Evolutionary conservation across 2,113 vertebrate species (phyloP).

Genomic region (Corythaeola cristata): DNA sequence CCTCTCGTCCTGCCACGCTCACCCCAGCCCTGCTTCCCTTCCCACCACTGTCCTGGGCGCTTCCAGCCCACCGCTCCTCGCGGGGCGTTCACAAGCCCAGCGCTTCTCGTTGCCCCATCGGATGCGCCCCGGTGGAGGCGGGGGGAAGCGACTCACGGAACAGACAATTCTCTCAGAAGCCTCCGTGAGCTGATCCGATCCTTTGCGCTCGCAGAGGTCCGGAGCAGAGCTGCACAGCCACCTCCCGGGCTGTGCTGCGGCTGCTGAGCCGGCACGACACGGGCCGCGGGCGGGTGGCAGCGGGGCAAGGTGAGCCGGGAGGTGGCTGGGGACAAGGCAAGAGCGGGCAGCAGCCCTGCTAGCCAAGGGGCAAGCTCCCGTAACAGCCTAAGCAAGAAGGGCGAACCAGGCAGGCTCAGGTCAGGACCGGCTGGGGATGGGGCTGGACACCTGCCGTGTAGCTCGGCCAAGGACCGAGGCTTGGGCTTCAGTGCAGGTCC

Average conservation of each 20-base stretch:
- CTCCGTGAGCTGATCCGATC: background rate
- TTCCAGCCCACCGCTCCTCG: background rate
- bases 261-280: too few species aligned
- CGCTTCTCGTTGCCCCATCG: background rate
- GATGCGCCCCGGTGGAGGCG: fast-evolving
- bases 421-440: background rate
- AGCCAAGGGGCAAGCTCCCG: background rate
- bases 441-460: background rate
- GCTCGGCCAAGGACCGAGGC: background rate
- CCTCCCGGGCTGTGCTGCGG: background rate
- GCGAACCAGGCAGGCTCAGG: background rate
- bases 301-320: background rate
- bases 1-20: background rate
- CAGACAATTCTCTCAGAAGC: too few species aligned
- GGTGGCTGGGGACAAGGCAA: background rate
- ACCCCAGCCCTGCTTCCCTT: background rate
- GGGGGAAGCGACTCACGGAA: background rate
- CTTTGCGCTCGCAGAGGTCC: background rate
- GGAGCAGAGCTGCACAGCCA: background rate
- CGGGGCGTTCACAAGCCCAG: background rate
- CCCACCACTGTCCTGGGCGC: background rate
- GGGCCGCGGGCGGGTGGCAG: background rate
- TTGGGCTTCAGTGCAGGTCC: background rate
- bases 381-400: background rate
- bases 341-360: background rate